Conservation (phyloP, 1,140 invertebrate genomes). For the Tetramorium alpestre region DNA sequence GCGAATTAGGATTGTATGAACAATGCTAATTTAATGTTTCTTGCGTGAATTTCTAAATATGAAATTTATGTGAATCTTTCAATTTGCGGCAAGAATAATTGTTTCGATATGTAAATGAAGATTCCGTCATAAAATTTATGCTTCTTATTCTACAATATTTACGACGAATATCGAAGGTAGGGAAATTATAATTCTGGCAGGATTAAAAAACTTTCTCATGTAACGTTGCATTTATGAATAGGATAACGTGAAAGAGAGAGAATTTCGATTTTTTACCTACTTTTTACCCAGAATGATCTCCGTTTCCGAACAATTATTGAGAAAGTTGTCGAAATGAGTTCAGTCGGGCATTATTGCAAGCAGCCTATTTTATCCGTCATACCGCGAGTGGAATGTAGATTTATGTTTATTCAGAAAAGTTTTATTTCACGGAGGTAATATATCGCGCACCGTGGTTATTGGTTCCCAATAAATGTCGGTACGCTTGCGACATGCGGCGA, state of each 20-base stretch:
- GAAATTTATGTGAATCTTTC: background rate
- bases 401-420: constrained; percentile 19
- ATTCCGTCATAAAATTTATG: background rate
- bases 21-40: background rate
- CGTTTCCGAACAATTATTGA: constrained; percentile 16
- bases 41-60: background rate
- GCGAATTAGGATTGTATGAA: background rate
- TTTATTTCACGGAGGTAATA: constrained; percentile 7
- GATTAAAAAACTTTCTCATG: background rate
- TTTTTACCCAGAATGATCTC: background rate
- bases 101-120: background rate
- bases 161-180: background rate
- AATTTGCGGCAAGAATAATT: background rate
- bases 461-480: constrained; percentile 37
- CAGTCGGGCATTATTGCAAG: background rate
- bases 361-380: background rate
- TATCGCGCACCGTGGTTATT: background rate
- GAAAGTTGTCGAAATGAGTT: constrained; percentile 9
- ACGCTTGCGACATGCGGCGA: constrained; percentile 24
- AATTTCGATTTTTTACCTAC: background rate
- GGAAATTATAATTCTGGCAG: background rate
- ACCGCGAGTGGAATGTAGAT: background rate
- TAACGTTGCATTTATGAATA: background rate
- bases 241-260: background rate
- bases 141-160: background rate